Evolutionary conservation across 2,888 invertebrate species (phyloP).

Genomic region (Dynastes tityus): DNA sequence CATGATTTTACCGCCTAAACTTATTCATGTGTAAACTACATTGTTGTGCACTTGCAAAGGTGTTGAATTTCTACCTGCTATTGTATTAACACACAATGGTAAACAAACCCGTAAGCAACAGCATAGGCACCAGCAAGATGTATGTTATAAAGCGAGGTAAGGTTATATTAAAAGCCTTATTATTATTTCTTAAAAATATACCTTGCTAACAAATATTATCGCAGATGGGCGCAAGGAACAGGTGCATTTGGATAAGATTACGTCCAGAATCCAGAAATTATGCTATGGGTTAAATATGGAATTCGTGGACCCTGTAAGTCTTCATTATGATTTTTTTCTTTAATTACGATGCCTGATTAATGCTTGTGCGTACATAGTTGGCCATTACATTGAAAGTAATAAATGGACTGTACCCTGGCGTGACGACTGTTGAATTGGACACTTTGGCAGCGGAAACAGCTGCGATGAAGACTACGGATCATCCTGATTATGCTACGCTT

Average conservation of each 20-base stretch:
- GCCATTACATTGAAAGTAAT: constrained; percentile 93
- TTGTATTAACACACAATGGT: constrained; percentile 66
- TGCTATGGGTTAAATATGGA: constrained; percentile 97
- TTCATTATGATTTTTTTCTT: constrained; percentile 19
- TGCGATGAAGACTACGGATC: constrained; percentile 97
- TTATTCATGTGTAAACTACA: neutral
- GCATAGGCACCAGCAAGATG: constrained; percentile 65
- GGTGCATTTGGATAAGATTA: constrained; percentile 98
- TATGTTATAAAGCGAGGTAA: constrained; percentile 73
- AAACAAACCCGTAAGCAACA: constrained; percentile 64
- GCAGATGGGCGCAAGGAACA: constrained; percentile 91
- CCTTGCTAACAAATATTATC: constrained; percentile 51
- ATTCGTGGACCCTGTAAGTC: constrained; percentile 94
- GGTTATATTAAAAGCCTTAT: constrained; percentile 19
- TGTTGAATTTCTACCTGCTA: constrained; percentile 26
- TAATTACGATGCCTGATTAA: neutral
- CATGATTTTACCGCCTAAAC: constrained; percentile 7
- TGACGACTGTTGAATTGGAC: constrained; percentile 97
- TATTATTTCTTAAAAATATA: constrained; percentile 24
- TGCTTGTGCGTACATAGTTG: constrained; percentile 72
- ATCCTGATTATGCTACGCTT: constrained; percentile 95
- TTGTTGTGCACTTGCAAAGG: neutral
- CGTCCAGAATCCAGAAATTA: constrained; percentile 93
- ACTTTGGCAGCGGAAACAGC: constrained; percentile 98
- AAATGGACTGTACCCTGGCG: constrained; percentile 94